Conservation (phyloP, 2,113 vertebrate genomes). For the Nothoprocta perdicaria region DNA sequence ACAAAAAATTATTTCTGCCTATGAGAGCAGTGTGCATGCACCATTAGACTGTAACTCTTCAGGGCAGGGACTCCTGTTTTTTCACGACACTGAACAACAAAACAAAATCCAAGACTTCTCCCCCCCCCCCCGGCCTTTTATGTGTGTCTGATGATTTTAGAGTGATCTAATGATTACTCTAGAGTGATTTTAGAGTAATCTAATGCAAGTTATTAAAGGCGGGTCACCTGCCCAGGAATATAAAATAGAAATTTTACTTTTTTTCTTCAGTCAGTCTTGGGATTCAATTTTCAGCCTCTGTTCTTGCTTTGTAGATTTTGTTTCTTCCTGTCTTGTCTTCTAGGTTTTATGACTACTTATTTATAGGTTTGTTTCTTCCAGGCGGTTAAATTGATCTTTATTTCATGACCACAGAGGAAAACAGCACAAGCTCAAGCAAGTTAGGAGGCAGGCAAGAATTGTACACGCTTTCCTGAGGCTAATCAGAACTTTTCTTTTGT, state of each 20-base stretch:
- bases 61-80: neutral
- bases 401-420: constrained; percentile 61
- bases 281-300: constrained; percentile 32
- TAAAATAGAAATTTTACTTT: neutral
- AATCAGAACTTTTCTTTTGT: constrained; percentile 32
- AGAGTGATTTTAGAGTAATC: constrained; percentile 9
- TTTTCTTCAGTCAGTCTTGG: neutral
- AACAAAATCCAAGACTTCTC: neutral
- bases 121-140: too few relatives aligned
- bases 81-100: neutral
- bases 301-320: neutral
- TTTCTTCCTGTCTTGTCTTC: constrained; percentile 61
- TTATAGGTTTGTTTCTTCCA: constrained; percentile 69
- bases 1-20: neutral
- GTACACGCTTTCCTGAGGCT: constrained; percentile 42
- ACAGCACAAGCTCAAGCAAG: constrained; percentile 56
- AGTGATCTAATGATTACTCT: neutral
- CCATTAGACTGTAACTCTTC: neutral
- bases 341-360: constrained; percentile 55
- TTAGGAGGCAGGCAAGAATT: constrained; percentile 40
- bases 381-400: constrained; percentile 62
- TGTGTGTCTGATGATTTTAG: neutral
- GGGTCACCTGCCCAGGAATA: neutral
- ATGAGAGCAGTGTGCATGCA: neutral
- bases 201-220: neutral